Conservation (phyloP, 2,797 vertebrate species). For the Neomorphus geoffroyi region DNA sequence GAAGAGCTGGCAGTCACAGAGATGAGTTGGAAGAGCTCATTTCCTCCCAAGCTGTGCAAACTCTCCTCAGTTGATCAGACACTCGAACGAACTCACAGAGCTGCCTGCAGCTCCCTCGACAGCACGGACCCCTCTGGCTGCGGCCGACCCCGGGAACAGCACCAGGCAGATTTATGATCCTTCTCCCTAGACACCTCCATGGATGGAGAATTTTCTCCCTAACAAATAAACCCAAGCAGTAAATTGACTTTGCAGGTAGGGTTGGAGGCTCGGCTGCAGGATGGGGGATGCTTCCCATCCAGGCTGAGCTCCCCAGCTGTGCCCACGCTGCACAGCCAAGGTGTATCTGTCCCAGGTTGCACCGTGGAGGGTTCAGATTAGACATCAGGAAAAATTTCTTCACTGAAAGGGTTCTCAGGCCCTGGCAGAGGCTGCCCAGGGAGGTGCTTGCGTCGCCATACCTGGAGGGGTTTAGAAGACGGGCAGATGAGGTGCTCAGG, state of each 20-base stretch:
- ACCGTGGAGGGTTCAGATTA: no score
- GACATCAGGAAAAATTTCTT: no score
- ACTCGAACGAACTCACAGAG: background rate
- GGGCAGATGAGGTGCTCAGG: no score
- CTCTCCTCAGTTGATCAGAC: background rate
- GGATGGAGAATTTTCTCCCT: background rate
- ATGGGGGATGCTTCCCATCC: background rate
- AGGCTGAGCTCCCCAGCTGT: background rate
- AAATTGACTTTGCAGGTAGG: background rate
- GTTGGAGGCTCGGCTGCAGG: accelerated
- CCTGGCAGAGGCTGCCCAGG: no score
- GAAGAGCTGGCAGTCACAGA: background rate
- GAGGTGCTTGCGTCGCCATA: no score
- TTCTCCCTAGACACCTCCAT: accelerated
- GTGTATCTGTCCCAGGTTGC: background rate
- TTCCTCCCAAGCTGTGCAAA: slow-evolving; percentile 57
- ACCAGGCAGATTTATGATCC: background rate
- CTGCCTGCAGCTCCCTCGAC: background rate
- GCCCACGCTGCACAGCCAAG: background rate
- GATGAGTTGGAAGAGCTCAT: slow-evolving; percentile 14
- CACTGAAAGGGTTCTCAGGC: no score
- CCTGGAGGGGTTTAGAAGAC: no score
- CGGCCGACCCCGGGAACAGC: background rate
- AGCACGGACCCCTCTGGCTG: accelerated
- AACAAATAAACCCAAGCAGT: background rate